Evolutionary conservation across 1,140 invertebrate species (phyloP), one percentile per base, ranked within the genome.

Genomic region (Vanessa tameamea): DNA sequence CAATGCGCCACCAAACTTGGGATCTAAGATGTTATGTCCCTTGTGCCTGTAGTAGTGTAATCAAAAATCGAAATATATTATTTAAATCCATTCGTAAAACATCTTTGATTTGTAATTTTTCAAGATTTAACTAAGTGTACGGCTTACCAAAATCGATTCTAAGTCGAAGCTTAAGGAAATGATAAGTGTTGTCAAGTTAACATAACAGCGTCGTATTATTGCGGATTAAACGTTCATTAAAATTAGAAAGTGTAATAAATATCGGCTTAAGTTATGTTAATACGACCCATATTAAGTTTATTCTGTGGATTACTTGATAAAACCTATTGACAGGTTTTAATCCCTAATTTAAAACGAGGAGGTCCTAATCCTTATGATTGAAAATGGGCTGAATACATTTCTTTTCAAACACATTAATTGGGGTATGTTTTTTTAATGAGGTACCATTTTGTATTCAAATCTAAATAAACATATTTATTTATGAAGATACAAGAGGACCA

Each of bases 211-310:
- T 13, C 15, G 50, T 59, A 59, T 61, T 55, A 59, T 47, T 16
- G 16, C 12, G 23, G 55, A 48, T 47, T 69, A 61, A 59, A 8
- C 43, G 20, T 47, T 50, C 47, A 64, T 70, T 63, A 64, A 70
- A 51, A 64, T 64, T 63, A 47, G 57, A 26, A 70, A 37, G 57
- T 47, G 57, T 61, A 70, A 64, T 70, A 70, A 63, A 70, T 64
- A 70, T 64, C 57, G 16, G 69, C 59, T 70, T 64, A 20, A 16
- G 9, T 63, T 61, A 69, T 51, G 23, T 57, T 70, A 69, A 69
- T 69, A 55, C 59, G 67, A 61, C 67, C 67, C 31, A 69, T 61
- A 69, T 69, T 69, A 43, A 47, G 53, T 73, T 63, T 73, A 68
- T 68, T 47, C 65, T 47, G 53, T 8, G 26, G 65, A 31, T 73